Evolutionary conservation across 2,113 vertebrate species (phyloP), one percentile per base, ranked within the genome.

Genomic region (Caranx ignobilis): DNA sequence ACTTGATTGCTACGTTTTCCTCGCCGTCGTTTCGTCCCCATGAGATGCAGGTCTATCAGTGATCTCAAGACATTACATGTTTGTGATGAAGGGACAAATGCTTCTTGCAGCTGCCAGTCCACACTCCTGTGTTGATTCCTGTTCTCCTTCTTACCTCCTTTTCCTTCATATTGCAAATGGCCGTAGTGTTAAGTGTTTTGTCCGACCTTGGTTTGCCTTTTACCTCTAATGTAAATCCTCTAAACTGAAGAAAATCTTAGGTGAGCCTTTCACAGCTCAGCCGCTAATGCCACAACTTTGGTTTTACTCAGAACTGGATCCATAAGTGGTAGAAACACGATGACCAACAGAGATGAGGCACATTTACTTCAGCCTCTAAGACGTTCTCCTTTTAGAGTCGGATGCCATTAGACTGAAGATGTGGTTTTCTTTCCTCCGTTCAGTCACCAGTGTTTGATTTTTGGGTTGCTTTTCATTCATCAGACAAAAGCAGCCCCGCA

Each of bases 121-220:
- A 56, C 5, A 9, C 16, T 12, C 64, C 65, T 45, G 32, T 56
- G 64, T 64, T 65, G 21, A 39, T 47, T 47, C 32, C n/a, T 76
- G 37, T 60, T 57, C 55, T 63, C 15, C 56, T 35, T 77, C 59
- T n/a, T 61, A 39, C 59, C 64, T 48, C n/a, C 47, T 74, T 59
- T 31, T 60, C 26, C 62, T 34, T 75, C 52, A 11, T 52, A 48
- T 65, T 50, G 21, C 32, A 60, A 50, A 56, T 47, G 32, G 31
- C 18, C 35, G 47, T 72, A 32, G 4, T 41, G 41, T 79, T 45
- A 34, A 67, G 45, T 19, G 54, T 45, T 76, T 75, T 67, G 32
- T 69, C 56, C 87, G 77, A 88, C 85, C 83, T 87, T 87, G 37
- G 11, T 43, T 16, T 1, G n/a, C 52, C 37, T 71, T 86, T 79